Base-by-base conservation (phyloP, 2,888 invertebrate species). In the Octonoba sinensis region DNA sequence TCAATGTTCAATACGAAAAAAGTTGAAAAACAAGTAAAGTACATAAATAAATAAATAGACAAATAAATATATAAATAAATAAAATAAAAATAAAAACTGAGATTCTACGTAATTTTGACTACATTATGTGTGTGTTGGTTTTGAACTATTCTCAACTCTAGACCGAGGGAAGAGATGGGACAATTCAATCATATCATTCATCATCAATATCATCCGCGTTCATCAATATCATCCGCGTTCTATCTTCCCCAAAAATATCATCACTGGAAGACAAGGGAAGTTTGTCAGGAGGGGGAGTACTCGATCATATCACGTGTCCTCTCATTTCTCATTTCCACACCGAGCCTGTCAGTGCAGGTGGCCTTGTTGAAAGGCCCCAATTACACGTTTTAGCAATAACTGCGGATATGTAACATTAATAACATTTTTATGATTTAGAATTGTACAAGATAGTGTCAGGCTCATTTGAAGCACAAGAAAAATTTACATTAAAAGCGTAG, bases 301-400 rank as follows among this genome's bases (percentile, higher is more conserved):
- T 46, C 46, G 44, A 20, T 18, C 62, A 44, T 67, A 44, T 65
- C 71, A 65, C 59, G 71, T 78, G 77, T 47, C 67, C n/a, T 22
- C 70, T 54, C 60, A 66, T 66, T 65, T 57, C 27, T 66, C 66
- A 66, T 24, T 54, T 67, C 59, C 57, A 46, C 59, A 24, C 36
- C 36, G 24, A 60, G 20, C 59, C 60, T 79, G 72, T 79, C 78
- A 79, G 54, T 66, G 60, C 78, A 79, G 78, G 78, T 79, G 78
- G 78, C 72, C 71, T 70, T 54, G 64, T 49, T 51, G 20, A 57
- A 56, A 57, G 13, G 27, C 27, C 46, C 16, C 18, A 15, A 20
- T 16, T 15, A 57, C 24, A 51, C 51, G 18, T n/a, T 24, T 6
- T 51, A 36, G n/a, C 51, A 36, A 66, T 16, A 18, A 18, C 22